phyloP scores from a whole-genome alignment of 2,888 invertebrate species.

The Glaucopsyche alexis region DNA sequence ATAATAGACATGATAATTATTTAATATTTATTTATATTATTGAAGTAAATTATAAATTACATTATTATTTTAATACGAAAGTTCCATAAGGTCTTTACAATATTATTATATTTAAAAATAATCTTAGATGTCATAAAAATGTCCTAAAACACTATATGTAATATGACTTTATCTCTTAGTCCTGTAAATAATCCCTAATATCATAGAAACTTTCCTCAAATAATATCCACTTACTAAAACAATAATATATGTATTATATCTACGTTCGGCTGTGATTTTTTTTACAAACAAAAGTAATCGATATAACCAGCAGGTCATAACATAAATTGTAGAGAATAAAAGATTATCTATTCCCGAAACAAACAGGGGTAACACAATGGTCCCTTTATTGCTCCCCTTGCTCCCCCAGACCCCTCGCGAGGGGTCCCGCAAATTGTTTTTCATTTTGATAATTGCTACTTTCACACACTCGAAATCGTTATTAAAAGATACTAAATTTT shows the following conservation, averaged over 20 bases:
- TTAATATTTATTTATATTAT: too few relatives aligned
- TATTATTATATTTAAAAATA: too few relatives aligned
- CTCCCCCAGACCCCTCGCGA: conserved; percentile 45
- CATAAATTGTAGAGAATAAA: conserved; percentile 75
- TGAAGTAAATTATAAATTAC: too few relatives aligned
- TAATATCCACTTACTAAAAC: too few relatives aligned
- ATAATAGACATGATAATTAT: too few relatives aligned
- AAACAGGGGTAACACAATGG: conserved; percentile 72
- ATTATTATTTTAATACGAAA: too few relatives aligned
- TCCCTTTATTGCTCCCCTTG: conserved; percentile 67
- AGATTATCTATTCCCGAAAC: conserved; percentile 74
- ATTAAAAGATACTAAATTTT: conserved; percentile 18
- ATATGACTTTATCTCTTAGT: too few relatives aligned
- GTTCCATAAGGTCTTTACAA: too few relatives aligned
- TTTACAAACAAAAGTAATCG: not conserved
- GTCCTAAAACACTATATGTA: too few relatives aligned
- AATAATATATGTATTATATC: not conserved
- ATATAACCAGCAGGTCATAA: conserved; percentile 38
- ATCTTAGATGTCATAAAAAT: too few relatives aligned
- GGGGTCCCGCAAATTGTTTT: conserved; percentile 33
- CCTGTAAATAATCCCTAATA: too few relatives aligned
- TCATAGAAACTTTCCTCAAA: too few relatives aligned
- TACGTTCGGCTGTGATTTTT: not conserved
- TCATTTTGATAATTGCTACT: conserved; percentile 26
- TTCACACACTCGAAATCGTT: conserved; percentile 23